Evolutionary conservation across 2,113 vertebrate genomes (phyloP), one percentile per base, ranked within the genome.

Genomic region (Austrofundulus limnaeus): DNA sequence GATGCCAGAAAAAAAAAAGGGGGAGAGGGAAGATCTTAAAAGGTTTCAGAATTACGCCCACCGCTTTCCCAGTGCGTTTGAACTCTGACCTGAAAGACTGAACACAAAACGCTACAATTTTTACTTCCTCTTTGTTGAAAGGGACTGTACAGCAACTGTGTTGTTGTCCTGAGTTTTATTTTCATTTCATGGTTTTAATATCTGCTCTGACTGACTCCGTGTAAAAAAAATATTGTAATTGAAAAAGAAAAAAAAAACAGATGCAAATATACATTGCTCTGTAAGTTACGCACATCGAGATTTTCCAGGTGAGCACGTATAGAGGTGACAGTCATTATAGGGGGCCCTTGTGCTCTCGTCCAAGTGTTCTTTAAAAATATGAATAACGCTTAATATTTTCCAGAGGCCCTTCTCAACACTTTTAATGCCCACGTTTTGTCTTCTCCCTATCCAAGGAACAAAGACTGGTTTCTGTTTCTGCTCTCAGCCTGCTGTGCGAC

Each of bases 401-500:
- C 88, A 90, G 80, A 85, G 87, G 72, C 78, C 80, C 83, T 89
- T 89, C 80, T 79, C 67, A 82, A 82, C 82, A 86, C 91, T 87
- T 91, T 89, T 78, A 82, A 84, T 83, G 87, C 87, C 52, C 57
- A 67, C 71, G 77, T 88, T 58, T 87, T 83, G 83, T 87, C 75
- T 88, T 92, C 84, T 78, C 77, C 43, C 77, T 1, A 37, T 91
- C 73, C 75, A 76, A 74, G 75, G 89, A 87, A 93, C 90, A 94
- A 93, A 94, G 91, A 81, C 80, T 86, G 81, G 89, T 90, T 90
- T 93, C 91, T 92, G 90, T 91, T 90, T 94, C 90, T 89, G 90
- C 90, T 93, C 92, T 88, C 84, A 91, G 88, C 92, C 84, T 91
- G 91, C 92, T 93, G 92, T 92, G 92, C 78, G 75, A 91, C 91